Evolutionary conservation across 2,113 vertebrate genomes (phyloP), one percentile per base, ranked within the genome.

Genomic region (Noturus placidus): DNA sequence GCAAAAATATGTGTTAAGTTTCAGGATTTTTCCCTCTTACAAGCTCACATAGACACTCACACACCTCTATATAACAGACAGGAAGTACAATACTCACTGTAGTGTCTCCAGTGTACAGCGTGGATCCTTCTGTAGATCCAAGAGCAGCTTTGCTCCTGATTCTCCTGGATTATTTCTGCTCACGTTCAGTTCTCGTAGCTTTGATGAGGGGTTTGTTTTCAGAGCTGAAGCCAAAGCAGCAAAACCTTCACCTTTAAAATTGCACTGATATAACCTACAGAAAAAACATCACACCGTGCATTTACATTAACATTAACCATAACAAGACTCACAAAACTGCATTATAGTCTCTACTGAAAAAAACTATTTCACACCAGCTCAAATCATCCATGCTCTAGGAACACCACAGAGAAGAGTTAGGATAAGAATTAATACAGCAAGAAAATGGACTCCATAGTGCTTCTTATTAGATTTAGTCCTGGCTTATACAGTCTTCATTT

Each of bases 131-230:
- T 52, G 76, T n/a, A 78, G 42, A 52, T 78, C 76, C 7, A 13
- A 15, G 7, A 78, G 46, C 42, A 78, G 14, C 27, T 78, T 52
- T 27, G n/a, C 42, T 52, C 76, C 76, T n/a, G 25, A 27, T 6
- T 52, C 46, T 78, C 76, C 76, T 78, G 46, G 76, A 30, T 52
- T n/a, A n/a, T 78, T 78, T 78, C 25, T 78, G 46, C 76, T 78
- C 13, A 78, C 46, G 17, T 78, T 52, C 76, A 78, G 46, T 17
- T 78, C 76, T n/a, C 76, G 52, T 25, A 78, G 13, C 25, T 17
- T 46, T 78, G 76, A 78, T 78, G 46, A 78, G 22, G 74, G 17
- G 46, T 78, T 78, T 52, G 46, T 30, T 52, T 30, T 78, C 46
- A 78, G 46, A 52, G 27, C 76, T 78, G 46, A 78, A 17, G 76